Percentiles rank a stretch among this genome's conserved stretches.
Evolutionary conservation across 2,888 invertebrate genomes (phyloP).

Genomic region (Hirtodrosophila histrioides): DNA sequence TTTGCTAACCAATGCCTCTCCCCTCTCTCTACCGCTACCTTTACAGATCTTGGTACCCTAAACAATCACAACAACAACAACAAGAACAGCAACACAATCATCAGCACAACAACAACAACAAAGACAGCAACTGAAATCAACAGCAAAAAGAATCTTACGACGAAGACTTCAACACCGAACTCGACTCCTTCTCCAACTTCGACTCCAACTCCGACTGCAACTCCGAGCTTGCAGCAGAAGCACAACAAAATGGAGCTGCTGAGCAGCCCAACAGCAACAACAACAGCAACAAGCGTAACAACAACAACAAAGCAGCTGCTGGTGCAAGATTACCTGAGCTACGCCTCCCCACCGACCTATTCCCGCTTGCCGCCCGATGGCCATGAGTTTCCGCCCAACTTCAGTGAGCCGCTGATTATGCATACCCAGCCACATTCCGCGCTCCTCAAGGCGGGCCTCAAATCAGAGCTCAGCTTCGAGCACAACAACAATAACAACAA

Average conservation of each 20-base stretch:
- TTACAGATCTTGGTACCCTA: slow-evolving; percentile 75
- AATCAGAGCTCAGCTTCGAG: slow-evolving; percentile 55
- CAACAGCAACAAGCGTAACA: slow-evolving; percentile 53
- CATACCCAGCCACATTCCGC: slow-evolving; percentile 67
- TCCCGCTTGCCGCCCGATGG: slow-evolving; percentile 85
- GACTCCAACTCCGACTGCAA: slow-evolving; percentile 8
- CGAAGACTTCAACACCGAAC: slow-evolving; percentile 15
- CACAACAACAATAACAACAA: slow-evolving; percentile 33
- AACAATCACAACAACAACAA: slow-evolving; percentile 53
- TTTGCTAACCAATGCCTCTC: slow-evolving; percentile 57
- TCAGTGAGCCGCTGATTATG: slow-evolving; percentile 84
- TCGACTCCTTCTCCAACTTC: slow-evolving; percentile 7
- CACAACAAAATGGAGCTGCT: slow-evolving; percentile 82
- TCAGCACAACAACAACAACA: slow-evolving; percentile 11
- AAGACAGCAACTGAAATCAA: slow-evolving; percentile 21
- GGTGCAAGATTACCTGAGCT: slow-evolving; percentile 83
- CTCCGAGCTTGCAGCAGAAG: slow-evolving; percentile 37
- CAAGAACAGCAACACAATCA: slow-evolving; percentile 34
- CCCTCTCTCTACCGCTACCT: slow-evolving; percentile 34
- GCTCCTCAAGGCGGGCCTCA: slow-evolving; percentile 48
- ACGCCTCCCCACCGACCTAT: slow-evolving; percentile 83
- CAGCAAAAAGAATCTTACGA: slow-evolving; percentile 31
- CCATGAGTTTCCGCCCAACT: slow-evolving; percentile 85
- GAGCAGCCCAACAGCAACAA: slow-evolving; percentile 69
- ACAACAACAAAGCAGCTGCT: slow-evolving; percentile 79